A percentile compares a stretch with the other conserved stretches of the same genome.
Evolutionary conservation across 2,888 invertebrate genomes (phyloP).

Genomic region (Drosophila falleni): DNA sequence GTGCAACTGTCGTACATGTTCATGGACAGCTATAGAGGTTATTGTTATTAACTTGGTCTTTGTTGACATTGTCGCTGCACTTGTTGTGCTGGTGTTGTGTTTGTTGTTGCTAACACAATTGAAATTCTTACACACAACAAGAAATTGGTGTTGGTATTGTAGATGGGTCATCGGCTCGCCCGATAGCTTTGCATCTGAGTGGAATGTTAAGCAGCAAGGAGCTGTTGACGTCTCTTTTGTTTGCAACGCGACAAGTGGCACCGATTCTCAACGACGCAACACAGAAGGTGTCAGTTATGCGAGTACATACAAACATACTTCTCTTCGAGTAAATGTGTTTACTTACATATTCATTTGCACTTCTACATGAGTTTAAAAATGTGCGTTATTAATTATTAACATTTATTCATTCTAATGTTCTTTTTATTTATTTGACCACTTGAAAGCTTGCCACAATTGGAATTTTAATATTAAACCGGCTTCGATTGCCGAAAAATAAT

Average conservation of each 20-base stretch:
- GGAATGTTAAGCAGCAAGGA: slow-evolving; percentile 63
- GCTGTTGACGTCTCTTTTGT: slow-evolving; percentile 28
- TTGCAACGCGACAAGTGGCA: slow-evolving; percentile 26
- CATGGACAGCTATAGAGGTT: slow-evolving; percentile 16
- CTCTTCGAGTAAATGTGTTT: not conserved
- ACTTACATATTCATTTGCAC: not conserved
- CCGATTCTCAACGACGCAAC: not conserved
- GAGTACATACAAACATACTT: not conserved
- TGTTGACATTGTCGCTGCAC: slow-evolving; percentile 28
- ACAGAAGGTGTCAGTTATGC: slow-evolving; percentile 3
- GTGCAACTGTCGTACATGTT: slow-evolving; percentile 17
- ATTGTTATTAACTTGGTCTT: slow-evolving; percentile 10
- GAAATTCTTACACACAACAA: slow-evolving; percentile 67
- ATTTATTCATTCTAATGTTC: no score
- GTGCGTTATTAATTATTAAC: not conserved
- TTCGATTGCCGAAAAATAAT: no score
- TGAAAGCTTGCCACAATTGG: not conserved
- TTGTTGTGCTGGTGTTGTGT: slow-evolving; percentile 9
- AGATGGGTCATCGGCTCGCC: slow-evolving; percentile 12
- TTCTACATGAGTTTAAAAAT: not conserved
- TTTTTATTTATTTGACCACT: not conserved
- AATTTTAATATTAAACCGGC: no score
- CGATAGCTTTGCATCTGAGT: slow-evolving; percentile 40
- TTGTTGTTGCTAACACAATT: slow-evolving; percentile 29
- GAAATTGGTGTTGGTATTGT: slow-evolving; percentile 47